A percentile compares a stretch with the other conserved stretches of the same genome.
Evolutionary conservation across 2,797 vertebrate genomes (phyloP).

Genomic region (Anomalospiza imberbis): DNA sequence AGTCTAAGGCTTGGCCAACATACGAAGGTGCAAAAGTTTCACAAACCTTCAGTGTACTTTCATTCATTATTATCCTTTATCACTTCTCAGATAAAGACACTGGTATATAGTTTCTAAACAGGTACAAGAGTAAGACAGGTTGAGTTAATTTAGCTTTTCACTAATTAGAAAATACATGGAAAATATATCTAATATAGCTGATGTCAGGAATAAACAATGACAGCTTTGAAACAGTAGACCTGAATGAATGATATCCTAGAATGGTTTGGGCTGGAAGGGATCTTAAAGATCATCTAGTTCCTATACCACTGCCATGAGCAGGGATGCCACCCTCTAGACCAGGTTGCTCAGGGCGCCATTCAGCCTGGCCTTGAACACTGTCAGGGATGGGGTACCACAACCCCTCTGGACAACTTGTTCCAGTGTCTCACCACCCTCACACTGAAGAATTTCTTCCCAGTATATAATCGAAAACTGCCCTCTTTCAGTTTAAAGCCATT

Average conservation of each 20-base stretch:
- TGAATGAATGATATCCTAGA: not conserved
- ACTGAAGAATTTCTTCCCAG: not conserved
- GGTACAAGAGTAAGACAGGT: not conserved
- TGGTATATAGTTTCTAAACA: not conserved
- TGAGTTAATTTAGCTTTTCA: not conserved
- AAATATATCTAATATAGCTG: not conserved
- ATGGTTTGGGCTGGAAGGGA: not conserved
- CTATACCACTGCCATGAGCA: not conserved
- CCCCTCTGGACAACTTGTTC: not conserved
- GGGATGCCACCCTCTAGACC: not conserved
- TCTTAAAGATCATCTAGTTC: not conserved
- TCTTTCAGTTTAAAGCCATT: not conserved
- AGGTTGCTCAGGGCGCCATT: not conserved
- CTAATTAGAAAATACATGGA: not conserved
- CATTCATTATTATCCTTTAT: not conserved
- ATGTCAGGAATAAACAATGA: not conserved
- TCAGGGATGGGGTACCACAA: not conserved
- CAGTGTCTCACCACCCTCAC: not conserved
- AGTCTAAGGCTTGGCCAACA: not conserved
- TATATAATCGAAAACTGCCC: not conserved
- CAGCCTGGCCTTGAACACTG: not conserved
- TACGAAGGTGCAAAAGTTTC: not conserved
- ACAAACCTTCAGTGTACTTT: not conserved
- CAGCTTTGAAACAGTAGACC: not conserved
- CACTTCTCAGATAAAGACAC: accelerated